Conservation (phyloP, 2,888 invertebrate genomes). For the Timandra comae region DNA sequence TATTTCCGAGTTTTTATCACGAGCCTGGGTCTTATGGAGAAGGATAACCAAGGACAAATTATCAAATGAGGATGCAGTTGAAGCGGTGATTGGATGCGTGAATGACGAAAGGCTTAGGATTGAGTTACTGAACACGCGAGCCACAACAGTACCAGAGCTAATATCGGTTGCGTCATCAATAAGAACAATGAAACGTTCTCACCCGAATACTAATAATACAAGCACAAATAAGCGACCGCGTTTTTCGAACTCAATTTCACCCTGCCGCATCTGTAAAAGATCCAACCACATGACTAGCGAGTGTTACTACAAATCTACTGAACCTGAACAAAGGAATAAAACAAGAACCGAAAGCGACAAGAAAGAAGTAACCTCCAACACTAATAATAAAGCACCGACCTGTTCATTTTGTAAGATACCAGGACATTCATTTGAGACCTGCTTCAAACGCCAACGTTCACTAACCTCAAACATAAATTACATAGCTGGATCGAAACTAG, state of each 20-base stretch:
- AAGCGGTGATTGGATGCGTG: slow-evolving; percentile 27
- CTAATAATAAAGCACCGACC: slow-evolving; percentile 6
- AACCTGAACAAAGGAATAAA: neutral
- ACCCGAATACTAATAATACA: slow-evolving; percentile 2
- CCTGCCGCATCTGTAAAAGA: slow-evolving; percentile 17
- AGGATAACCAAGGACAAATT: slow-evolving; percentile 26
- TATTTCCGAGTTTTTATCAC: slow-evolving; percentile 26
- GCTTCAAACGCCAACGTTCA: slow-evolving; percentile 20
- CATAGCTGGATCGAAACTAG: slow-evolving; percentile 10
- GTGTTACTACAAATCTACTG: slow-evolving; percentile 10
- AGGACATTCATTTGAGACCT: slow-evolving; percentile 24
- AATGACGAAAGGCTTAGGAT: slow-evolving; percentile 25
- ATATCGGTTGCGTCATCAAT: slow-evolving; percentile 26
- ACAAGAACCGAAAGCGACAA: no score
- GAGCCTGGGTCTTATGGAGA: slow-evolving; percentile 27
- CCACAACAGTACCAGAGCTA: slow-evolving; percentile 21
- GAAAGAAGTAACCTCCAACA: slow-evolving; percentile 5
- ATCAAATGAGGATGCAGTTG: slow-evolving; percentile 19
- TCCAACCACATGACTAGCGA: slow-evolving; percentile 11
- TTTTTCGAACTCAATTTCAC: slow-evolving; percentile 3
- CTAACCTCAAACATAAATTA: slow-evolving; percentile 23
- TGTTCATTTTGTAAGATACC: slow-evolving; percentile 21
- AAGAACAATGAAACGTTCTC: slow-evolving; percentile 13
- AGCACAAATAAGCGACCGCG: slow-evolving; percentile 10
- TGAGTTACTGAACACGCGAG: slow-evolving; percentile 23